Evolutionary conservation across 2,797 vertebrate genomes (phyloP).

Genomic region (Anguilla obscura): DNA sequence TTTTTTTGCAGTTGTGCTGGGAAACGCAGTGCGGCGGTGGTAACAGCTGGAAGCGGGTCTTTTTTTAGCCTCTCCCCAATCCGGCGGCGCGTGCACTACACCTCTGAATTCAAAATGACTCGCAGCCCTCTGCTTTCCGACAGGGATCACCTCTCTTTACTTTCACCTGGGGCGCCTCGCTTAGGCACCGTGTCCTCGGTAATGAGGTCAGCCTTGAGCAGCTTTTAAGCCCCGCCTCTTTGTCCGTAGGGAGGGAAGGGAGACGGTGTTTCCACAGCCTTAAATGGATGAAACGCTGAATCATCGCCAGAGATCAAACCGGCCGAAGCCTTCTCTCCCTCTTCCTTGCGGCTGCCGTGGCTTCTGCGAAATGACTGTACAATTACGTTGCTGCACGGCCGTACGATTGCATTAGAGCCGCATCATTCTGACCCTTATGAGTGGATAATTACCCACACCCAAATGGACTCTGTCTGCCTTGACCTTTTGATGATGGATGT

Average conservation of each 20-base stretch:
- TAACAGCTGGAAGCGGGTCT: background rate
- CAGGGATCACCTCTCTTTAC: background rate
- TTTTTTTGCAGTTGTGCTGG: background rate
- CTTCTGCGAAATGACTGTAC: conserved; percentile 12
- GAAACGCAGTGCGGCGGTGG: conserved; percentile 8
- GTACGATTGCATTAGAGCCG: background rate
- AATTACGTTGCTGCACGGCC: background rate
- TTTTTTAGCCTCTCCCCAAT: background rate
- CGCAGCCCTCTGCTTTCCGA: background rate
- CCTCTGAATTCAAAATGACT: background rate
- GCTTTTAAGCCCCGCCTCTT: background rate
- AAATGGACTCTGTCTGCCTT: conserved; percentile 1
- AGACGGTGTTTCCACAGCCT: background rate
- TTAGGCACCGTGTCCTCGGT: background rate
- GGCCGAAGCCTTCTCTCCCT: background rate
- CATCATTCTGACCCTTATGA: conserved; percentile 10
- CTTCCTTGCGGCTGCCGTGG: background rate
- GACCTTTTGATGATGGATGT: conserved; percentile 17
- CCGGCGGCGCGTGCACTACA: background rate
- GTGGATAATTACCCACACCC: background rate
- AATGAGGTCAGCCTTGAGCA: background rate
- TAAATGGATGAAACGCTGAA: background rate
- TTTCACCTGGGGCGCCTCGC: background rate
- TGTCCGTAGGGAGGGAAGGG: background rate
- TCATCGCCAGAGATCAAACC: background rate